phyloP scores from a whole-genome alignment of 2,888 invertebrate species.

The Heliconius charithonia region DNA sequence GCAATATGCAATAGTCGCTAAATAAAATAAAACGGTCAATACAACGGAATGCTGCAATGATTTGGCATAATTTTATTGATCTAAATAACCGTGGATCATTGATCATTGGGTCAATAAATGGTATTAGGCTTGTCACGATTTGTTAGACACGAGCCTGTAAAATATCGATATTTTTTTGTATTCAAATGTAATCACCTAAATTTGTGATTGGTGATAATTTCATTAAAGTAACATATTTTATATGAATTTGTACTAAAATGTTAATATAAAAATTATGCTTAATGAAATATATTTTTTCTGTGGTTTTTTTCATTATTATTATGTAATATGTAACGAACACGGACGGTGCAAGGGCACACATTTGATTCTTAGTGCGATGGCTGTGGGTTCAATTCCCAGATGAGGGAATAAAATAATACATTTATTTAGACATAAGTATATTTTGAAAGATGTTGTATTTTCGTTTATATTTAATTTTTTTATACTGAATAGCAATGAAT shows the following conservation, averaged over 20 bases:
- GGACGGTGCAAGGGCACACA: no score
- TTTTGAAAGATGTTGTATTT: neutral
- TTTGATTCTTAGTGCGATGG: no score
- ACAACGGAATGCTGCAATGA: constrained; percentile 63
- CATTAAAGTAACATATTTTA: neutral
- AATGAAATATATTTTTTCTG: no score
- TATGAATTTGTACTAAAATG: no score
- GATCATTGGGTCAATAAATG: constrained; percentile 78
- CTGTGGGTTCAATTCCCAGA: no score
- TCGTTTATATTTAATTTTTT: neutral
- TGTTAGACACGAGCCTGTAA: constrained; percentile 48
- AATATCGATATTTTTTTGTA: constrained; percentile 40
- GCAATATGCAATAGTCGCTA: constrained; percentile 42
- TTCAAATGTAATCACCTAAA: no score
- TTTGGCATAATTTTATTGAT: constrained; percentile 83
- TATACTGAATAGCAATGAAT: neutral
- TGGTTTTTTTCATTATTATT: no score
- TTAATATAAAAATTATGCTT: no score
- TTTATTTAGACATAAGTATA: neutral
- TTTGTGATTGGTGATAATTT: neutral
- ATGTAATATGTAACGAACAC: no score
- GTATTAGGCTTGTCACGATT: constrained; percentile 69
- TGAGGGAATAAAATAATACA: no score
- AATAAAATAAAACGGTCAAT: constrained; percentile 72
- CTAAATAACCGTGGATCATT: constrained; percentile 80